A percentile compares a stretch with the other conserved stretches of the same genome.
phyloP scores from a whole-genome alignment of 1,140 invertebrate genomes.

The Diabrotica undecimpunctata region DNA sequence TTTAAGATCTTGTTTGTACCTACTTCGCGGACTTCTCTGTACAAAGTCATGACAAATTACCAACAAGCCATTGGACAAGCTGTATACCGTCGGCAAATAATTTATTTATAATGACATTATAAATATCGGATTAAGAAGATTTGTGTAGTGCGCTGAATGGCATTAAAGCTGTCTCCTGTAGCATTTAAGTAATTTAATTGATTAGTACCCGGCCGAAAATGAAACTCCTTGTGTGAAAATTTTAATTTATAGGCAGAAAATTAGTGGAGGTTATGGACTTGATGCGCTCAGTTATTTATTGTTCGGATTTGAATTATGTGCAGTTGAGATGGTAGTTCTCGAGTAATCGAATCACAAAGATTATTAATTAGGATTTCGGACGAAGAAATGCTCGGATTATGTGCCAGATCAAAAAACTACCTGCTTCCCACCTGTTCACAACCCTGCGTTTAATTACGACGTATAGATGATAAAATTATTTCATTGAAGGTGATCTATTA shows the following conservation, averaged over 20 bases:
- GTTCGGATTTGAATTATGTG: constrained; percentile 26
- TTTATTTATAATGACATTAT: constrained; percentile 47
- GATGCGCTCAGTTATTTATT: constrained; percentile 33
- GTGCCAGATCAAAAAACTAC: too few relatives aligned
- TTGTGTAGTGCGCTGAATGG: constrained; percentile 47
- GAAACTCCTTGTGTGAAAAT: constrained; percentile 35
- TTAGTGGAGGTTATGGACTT: constrained; percentile 37
- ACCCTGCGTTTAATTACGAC: too few relatives aligned
- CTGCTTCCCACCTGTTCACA: too few relatives aligned
- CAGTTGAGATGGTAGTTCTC: not conserved
- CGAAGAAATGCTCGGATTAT: too few relatives aligned
- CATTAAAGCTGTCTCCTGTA: constrained; percentile 26
- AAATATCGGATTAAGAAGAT: constrained; percentile 48
- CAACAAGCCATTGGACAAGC: not conserved
- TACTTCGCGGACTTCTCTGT: not conserved
- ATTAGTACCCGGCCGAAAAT: constrained; percentile 28
- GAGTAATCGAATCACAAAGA: not conserved
- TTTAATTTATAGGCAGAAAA: constrained; percentile 45
- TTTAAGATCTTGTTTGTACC: too few relatives aligned
- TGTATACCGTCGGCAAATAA: constrained; percentile 37
- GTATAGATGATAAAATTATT: too few relatives aligned
- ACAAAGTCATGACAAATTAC: not conserved
- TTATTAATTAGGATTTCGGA: constrained; percentile 1
- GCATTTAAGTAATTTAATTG: constrained; percentile 36
- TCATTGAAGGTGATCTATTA: too few relatives aligned